phyloP scores from a whole-genome alignment of 1,140 invertebrate genomes.

The Aphaenogaster rudis region DNA sequence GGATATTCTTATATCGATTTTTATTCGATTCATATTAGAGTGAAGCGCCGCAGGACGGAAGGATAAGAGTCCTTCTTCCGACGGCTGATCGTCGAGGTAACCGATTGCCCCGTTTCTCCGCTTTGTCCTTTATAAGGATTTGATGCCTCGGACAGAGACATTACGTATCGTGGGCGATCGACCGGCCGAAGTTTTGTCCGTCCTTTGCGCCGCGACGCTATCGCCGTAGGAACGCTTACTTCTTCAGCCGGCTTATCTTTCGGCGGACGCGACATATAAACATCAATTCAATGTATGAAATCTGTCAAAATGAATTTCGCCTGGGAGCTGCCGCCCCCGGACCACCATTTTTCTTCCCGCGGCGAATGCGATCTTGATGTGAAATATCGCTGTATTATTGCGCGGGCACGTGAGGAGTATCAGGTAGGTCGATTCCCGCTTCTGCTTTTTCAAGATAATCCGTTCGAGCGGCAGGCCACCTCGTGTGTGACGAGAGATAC shows the following conservation, averaged over 20 bases:
- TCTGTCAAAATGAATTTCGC: constrained; percentile 87
- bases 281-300: constrained; percentile 87
- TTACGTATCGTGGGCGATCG: constrained; percentile 74
- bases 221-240: constrained; percentile 44
- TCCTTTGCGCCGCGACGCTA: not conserved
- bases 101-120: constrained; percentile 60
- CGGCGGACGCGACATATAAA: constrained; percentile 84
- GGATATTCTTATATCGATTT: constrained; percentile 15
- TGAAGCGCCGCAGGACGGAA: constrained; percentile 27
- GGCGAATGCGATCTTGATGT: constrained; percentile 85
- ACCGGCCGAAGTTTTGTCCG: constrained; percentile 75
- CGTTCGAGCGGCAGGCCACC: constrained; percentile 12
- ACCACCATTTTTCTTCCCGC: constrained; percentile 86
- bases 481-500: constrained; percentile 53
- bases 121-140: constrained; percentile 79
- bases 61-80: constrained; percentile 53
- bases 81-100: constrained; percentile 44
- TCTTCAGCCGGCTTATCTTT: constrained; percentile 79
- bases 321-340: constrained; percentile 79
- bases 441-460: constrained; percentile 62
- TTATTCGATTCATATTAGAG: constrained; percentile 48
- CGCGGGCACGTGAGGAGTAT: constrained; percentile 73
- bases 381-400: constrained; percentile 87
- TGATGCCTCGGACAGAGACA: constrained; percentile 78
- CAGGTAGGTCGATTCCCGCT: constrained; percentile 57